These are phyloP conservation scores for Amniataba percoides DNA, from an alignment of 2,797 vertebrate genomes.

Conservation along the genomic window DNA sequence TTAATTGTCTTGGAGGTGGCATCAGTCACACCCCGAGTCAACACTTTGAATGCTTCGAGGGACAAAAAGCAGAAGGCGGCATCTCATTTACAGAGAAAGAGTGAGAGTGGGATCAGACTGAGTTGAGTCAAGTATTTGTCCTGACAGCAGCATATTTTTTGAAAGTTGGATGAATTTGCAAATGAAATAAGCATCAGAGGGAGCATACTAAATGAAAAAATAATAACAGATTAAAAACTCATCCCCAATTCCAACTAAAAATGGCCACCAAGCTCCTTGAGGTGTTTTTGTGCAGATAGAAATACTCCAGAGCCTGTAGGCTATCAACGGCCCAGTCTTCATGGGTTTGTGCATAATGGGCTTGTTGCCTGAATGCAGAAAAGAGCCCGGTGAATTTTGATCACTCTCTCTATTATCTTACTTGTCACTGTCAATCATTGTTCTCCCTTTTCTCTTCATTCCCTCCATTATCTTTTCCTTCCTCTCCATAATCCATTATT, in stretches of 20 bases:
- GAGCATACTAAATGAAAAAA: slow-evolving; percentile 30
- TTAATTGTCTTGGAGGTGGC: slow-evolving; percentile 44
- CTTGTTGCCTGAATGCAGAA: slow-evolving; percentile 60
- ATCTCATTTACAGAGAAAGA: slow-evolving; percentile 35
- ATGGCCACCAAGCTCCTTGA: slow-evolving; percentile 41
- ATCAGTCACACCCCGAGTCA: slow-evolving; percentile 39
- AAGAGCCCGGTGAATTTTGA: slow-evolving; percentile 63
- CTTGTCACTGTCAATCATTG: slow-evolving; percentile 69
- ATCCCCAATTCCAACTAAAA: slow-evolving; percentile 30
- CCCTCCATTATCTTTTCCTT: slow-evolving; percentile 53
- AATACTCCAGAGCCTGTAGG: slow-evolving; percentile 43
- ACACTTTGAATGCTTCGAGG: slow-evolving; percentile 31
- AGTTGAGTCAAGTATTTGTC: slow-evolving; percentile 35
- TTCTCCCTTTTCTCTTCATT: slow-evolving; percentile 43
- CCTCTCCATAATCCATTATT: slow-evolving; percentile 62
- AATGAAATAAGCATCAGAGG: slow-evolving; percentile 22
- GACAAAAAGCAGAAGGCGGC: slow-evolving; percentile 28
- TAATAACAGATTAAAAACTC: slow-evolving; percentile 32
- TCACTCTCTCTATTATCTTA: slow-evolving; percentile 61
- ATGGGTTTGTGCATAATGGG: slow-evolving; percentile 65
- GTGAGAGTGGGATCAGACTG: slow-evolving; percentile 27
- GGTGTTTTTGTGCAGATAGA: slow-evolving; percentile 37
- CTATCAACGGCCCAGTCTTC: slow-evolving; percentile 40
- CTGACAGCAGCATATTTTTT: slow-evolving; percentile 39
- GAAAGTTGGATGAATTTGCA: slow-evolving; percentile 47